Percentiles rank a stretch among this genome's conserved stretches.
Conservation (phyloP, 2,888 invertebrate genomes). For the Drosophila setosimentum region DNA sequence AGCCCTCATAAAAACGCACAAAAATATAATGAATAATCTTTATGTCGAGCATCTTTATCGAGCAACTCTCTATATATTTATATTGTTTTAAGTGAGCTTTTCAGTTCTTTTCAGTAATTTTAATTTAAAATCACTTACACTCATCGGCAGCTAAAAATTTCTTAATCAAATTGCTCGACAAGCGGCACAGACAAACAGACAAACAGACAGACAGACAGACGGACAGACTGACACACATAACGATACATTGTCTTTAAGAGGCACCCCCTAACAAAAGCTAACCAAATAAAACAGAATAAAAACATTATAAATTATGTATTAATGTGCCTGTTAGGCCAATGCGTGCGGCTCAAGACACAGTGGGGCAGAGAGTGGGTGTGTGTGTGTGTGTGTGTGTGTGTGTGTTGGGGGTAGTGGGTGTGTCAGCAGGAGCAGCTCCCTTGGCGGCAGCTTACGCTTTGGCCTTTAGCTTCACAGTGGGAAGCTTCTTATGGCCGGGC, state of each 20-base stretch:
- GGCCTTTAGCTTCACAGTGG: constrained; percentile 39
- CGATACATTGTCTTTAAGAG: constrained; percentile 23
- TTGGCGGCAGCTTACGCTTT: constrained; percentile 30
- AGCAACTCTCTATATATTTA: background rate
- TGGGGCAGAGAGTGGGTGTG: constrained; percentile 28
- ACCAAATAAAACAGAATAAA: constrained; percentile 64
- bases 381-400: background rate
- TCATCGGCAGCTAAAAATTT: constrained; percentile 44
- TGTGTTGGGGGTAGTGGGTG: constrained; percentile 9
- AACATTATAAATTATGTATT: constrained; percentile 82
- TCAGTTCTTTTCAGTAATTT: constrained; percentile 12
- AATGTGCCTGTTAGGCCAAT: constrained; percentile 77
- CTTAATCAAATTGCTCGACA: constrained; percentile 53
- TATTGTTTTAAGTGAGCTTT: constrained; percentile 2
- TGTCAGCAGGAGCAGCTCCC: constrained; percentile 33
- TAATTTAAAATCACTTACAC: constrained; percentile 40
- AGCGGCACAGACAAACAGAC: background rate
- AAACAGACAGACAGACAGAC: background rate
- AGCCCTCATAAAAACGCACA: too few species aligned
- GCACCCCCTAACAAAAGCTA: constrained; percentile 1
- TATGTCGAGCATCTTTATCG: background rate
- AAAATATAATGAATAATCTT: background rate
- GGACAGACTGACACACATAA: constrained; percentile 1
- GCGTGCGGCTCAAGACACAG: constrained; percentile 26
- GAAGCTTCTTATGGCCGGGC: constrained; percentile 22